These are phyloP conservation scores for Rhinichthys klamathensis DNA, from an alignment of 2,113 vertebrate genomes.

Conservation along the genomic window DNA sequence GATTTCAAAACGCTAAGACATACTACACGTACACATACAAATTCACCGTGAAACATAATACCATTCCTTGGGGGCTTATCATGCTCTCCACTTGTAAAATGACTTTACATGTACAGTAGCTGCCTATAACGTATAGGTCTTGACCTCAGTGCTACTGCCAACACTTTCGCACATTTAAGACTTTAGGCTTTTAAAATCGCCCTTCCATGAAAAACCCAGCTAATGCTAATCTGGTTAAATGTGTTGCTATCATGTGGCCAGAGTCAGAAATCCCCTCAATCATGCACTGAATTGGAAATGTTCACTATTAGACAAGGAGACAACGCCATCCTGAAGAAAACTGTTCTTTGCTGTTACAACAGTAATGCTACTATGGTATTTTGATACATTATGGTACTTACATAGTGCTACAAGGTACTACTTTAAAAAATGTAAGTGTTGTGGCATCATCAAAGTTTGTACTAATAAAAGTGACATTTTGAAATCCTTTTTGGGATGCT, in stretches of 20 bases:
- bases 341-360: not conserved
- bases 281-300: conserved; percentile 2
- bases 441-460: too few relatives aligned
- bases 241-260: conserved; percentile 41
- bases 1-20: not conserved
- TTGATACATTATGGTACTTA: too few relatives aligned
- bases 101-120: not conserved
- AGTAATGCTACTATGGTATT: not conserved
- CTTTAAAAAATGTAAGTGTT: too few relatives aligned
- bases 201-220: not conserved
- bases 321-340: not conserved
- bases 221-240: conserved; percentile 35
- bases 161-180: conserved; percentile 14
- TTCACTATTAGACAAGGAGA: not conserved
- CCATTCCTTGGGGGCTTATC: conserved; percentile 19
- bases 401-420: too few relatives aligned
- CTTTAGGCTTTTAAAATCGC: conserved; percentile 23
- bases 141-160: not conserved
- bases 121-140: conserved; percentile 8
- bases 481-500: too few relatives aligned
- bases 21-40: not conserved
- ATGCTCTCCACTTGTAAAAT: conserved; percentile 23
- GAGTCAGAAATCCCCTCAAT: conserved; percentile 13
- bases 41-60: conserved; percentile 11
- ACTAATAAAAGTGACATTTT: not conserved